phyloP scores from a whole-genome alignment of 2,797 vertebrate genomes.

The Urocyon cinereoargenteus region DNA sequence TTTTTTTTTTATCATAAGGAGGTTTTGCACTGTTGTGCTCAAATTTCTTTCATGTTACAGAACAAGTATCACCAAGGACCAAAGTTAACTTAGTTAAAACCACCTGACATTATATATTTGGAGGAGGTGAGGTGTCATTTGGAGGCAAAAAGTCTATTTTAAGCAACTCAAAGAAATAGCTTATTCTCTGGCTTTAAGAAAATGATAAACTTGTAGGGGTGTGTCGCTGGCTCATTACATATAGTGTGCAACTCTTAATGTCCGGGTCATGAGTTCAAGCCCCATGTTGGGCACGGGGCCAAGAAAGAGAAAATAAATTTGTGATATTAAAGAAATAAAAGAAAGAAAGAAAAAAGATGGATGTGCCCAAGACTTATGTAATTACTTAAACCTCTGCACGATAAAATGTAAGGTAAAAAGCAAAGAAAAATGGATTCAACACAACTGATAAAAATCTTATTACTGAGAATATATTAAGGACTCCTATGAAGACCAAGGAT shows the following conservation, averaged over 20 bases:
- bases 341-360: background rate
- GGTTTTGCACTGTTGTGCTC: background rate
- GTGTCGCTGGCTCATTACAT: background rate
- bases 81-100: background rate
- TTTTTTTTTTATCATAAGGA: background rate
- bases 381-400: constrained; percentile 6
- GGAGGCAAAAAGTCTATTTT: constrained; percentile 20
- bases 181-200: constrained; percentile 13
- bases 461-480: background rate
- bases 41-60: background rate
- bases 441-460: background rate
- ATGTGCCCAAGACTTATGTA: background rate
- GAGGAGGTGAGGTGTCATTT: background rate
- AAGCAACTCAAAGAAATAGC: constrained; percentile 20
- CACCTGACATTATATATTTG: background rate
- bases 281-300: background rate
- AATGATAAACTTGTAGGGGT: background rate
- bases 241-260: background rate
- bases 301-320: background rate
- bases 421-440: background rate
- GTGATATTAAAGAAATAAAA: background rate
- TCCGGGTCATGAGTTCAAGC: background rate
- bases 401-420: background rate
- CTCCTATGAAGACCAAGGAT: background rate
- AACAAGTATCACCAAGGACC: background rate